Evolutionary conservation across 2,797 vertebrate species (phyloP), one percentile per base, ranked within the genome.

Genomic region (Anguilla obscura): DNA sequence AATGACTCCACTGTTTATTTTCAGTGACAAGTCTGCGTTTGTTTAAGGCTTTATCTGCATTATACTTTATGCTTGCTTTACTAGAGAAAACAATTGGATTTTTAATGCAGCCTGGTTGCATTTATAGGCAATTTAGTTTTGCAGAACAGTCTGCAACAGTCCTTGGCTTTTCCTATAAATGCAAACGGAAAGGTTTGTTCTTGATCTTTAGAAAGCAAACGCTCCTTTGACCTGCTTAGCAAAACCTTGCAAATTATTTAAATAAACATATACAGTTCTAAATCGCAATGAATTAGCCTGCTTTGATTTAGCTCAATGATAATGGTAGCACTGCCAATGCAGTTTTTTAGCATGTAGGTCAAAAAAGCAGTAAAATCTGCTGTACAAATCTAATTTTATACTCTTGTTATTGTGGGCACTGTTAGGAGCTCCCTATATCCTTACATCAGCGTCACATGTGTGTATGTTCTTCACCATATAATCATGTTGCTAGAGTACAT

Each of bases 401-500:
- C 27, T 76, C 14, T 12, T 36, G 71, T 76, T 76, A 76, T 33
- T 40, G 27, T 76, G 71, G 27, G 71, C 71, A 36, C 71, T 76
- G 9, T 36, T 36, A 36, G 58, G n/a, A 16, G 48, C 24, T 58
- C 7, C 8, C 54, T 40, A 30, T 40, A 63, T 40, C 84, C n/a
- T 7, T 40, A 36, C 54, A 56, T 33, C 84, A 36, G 16, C 21
- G 16, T 50, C 79, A 24, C 79, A 36, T 63, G 79, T 80, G 84
- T 58, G 66, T 16, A 21, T 52, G 36, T 58, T 86, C 58, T 48
- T 52, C 66, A 8, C 36, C 71, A 58, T 54, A 12, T 71, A 71
- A 63, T 89, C 88, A 36, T 86, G 88, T 86, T 84, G 60, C 60
- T 69, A 40, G 76, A 83, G 12, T 24, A 30, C 27, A 74, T 87